Base-by-base conservation (phyloP, 2,113 vertebrate genomes). In the Paedocypris sp. region DNA sequence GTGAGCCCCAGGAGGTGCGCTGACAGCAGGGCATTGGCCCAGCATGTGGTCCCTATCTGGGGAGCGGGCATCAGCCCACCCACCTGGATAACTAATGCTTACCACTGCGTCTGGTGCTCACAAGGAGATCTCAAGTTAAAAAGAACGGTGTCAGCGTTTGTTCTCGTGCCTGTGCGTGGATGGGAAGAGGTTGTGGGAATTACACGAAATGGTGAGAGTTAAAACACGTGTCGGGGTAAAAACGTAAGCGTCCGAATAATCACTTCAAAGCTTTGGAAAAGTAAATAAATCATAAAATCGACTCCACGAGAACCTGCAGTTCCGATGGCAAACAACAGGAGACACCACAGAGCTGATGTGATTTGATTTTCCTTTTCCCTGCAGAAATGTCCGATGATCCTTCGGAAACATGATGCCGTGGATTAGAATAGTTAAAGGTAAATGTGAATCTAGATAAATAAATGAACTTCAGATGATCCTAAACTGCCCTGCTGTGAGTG, bases 11-110 rank as follows among this genome's bases (percentile, higher is more conserved):
- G 31, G 47, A 39, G 16, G 56, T 23, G 10, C 22, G 41, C 56
- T 53, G 57, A 60, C 54, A 67, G 42, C 26, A 3, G 41, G 49
- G 36, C 65, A 49, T 50, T 66, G 54, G 47, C 49, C 28, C 60
- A 71, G 60, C 28, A 7, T 53, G 69, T 23, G 46, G 26, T 38
- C 19, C 33, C 47, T 38, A 42, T 62, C 52, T 58, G 48, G 53
- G 20, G 60, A 28, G 4, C 29, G 15, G 28, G 23, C 13, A 28
- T 15, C 35, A 49, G 53, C 42, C 64, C 59, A 65, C 62, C 67
- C 65, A 58, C 51, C 42, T 56, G 42, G 62, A 65, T 69, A 69
- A 64, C 41, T 48, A 60, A 29, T 33, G 35, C 36, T 32, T 64
- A 60, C 61, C 41, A 54, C 49, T 43, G 48, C 20, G 49, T 38